Percentiles rank a stretch among this genome's conserved stretches.
Conservation (phyloP, 2,797 vertebrate species). For the Alouatta caraya region DNA sequence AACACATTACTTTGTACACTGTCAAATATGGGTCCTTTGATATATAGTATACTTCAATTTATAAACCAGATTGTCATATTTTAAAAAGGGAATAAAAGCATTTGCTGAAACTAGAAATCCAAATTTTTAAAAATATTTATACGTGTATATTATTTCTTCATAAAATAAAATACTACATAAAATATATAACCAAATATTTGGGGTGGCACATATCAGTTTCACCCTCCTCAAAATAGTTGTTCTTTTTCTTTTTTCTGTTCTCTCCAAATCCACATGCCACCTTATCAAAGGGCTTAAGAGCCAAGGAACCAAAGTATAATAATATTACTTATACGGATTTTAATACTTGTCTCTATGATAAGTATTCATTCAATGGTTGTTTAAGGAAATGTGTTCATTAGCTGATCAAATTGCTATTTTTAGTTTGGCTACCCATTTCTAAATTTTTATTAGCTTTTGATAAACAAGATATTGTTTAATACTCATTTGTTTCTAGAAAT, state of each 20-base stretch:
- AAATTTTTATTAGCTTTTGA: background rate
- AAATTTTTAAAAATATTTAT: background rate
- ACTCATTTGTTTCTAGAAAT: conserved; percentile 20
- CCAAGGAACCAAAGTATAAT: background rate
- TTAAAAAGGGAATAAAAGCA: background rate
- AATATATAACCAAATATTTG: background rate
- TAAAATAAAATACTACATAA: background rate
- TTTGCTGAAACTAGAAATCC: conserved; percentile 10
- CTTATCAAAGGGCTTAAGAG: background rate
- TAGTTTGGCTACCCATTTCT: background rate
- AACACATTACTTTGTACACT: background rate
- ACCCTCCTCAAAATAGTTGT: background rate
- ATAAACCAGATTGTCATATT: background rate
- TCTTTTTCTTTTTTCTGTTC: background rate
- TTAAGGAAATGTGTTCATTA: background rate
- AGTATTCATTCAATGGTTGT: background rate
- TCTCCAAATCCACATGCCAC: background rate
- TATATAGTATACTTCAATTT: background rate
- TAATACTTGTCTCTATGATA: background rate
- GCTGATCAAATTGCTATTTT: background rate
- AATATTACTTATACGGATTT: background rate
- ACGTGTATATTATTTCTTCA: background rate
- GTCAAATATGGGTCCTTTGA: background rate
- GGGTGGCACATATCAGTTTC: background rate
- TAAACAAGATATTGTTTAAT: background rate